Evolutionary conservation across 2,113 vertebrate species (phyloP).

Genomic region (Crocuta crocuta): DNA sequence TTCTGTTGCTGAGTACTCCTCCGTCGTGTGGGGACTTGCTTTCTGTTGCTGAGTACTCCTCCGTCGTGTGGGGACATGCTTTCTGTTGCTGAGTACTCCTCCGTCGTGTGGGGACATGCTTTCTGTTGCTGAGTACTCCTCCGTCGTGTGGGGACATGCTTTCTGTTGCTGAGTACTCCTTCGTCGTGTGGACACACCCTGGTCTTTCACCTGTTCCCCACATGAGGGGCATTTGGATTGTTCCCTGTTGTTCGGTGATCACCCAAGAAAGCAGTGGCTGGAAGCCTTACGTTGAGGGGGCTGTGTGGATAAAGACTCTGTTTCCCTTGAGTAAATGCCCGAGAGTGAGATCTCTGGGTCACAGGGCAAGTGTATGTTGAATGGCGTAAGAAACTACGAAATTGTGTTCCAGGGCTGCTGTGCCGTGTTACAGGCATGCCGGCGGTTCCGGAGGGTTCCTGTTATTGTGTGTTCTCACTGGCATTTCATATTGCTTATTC

Average conservation of each 20-base stretch:
- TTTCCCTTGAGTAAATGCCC: neutral
- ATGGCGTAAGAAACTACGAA: neutral
- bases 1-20: neutral
- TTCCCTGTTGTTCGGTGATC: neutral
- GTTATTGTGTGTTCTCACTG: neutral
- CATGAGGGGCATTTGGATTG: neutral
- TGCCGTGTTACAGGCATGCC: neutral
- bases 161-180: neutral
- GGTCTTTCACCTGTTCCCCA: neutral
- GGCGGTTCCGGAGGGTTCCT: neutral
- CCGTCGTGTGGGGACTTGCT: neutral
- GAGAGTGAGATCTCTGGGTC: neutral
- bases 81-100: neutral
- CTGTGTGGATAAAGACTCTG: neutral
- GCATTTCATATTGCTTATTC: neutral
- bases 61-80: neutral
- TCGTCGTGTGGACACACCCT: neutral
- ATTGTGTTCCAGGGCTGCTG: neutral
- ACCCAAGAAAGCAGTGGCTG: neutral
- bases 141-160: neutral
- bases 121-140: neutral
- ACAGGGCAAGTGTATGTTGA: neutral
- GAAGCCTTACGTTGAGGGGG: neutral
- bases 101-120: neutral
- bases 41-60: neutral